phyloP scores from a whole-genome alignment of 2,797 vertebrate genomes.

The Anguilla anguilla region DNA sequence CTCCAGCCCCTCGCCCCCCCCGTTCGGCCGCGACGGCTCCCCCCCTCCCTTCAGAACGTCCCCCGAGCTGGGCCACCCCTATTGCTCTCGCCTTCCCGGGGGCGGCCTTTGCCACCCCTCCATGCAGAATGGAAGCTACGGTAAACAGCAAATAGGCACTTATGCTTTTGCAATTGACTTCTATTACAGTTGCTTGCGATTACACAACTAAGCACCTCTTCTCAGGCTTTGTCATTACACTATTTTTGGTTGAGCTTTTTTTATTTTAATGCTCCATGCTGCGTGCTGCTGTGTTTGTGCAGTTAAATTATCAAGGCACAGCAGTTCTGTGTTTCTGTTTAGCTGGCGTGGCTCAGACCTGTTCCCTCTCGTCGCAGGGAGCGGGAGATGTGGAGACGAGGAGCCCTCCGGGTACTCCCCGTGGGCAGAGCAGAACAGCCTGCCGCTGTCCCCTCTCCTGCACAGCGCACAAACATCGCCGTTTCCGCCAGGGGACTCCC shows the following conservation, averaged over 20 bases:
- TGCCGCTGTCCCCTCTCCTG: background rate
- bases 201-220: background rate
- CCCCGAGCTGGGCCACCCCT: background rate
- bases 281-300: background rate
- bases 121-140: slow-evolving; percentile 1
- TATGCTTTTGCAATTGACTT: background rate
- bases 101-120: background rate
- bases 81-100: background rate
- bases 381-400: background rate
- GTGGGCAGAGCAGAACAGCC: background rate
- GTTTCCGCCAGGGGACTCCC: background rate
- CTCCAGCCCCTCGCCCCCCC: slow-evolving; percentile 2
- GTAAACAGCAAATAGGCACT: background rate
- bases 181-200: background rate
- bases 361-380: background rate
- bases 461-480: background rate
- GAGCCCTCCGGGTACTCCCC: background rate
- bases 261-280: background rate
- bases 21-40: background rate
- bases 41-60: background rate
- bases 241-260: background rate
- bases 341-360: background rate
- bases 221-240: background rate
- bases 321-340: background rate
- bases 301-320: background rate